Evolutionary conservation across 2,113 vertebrate genomes (phyloP), one percentile per base, ranked within the genome.

Genomic region (Varanus salvator): DNA sequence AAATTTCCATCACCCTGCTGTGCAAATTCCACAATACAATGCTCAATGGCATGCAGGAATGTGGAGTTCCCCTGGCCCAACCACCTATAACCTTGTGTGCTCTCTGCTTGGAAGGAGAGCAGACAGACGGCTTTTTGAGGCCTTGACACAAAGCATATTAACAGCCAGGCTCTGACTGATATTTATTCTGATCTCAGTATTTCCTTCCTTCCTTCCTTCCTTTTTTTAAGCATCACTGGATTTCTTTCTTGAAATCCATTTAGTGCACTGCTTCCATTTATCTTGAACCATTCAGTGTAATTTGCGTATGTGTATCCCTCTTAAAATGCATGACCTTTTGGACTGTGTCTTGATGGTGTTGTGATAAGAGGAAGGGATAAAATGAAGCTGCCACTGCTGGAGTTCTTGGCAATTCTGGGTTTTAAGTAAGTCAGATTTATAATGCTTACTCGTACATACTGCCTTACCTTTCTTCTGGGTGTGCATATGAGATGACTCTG

Each of bases 1-100:
- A 91, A 75, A 68, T 85, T 80, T 54, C 38, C 75, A 31, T 57
- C 15, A 60, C 68, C 76, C 52, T 54, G 76, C 82, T 91, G 75
- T 29, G 76, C 72, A 87, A 87, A 87, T 90, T 90, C 85, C 85
- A 84, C 14, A 25, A 29, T 72, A 60, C 69, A 88, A 86, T 80
- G 72, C 48, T 88, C 50, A 78, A 8, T 84, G 84, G 86, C 83
- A 72, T 69, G 21, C 14, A 27, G 84, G 27, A 31, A 68, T 52
- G n/a, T 31, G 52, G 75, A 77, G 66, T 72, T 52, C 81, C 52
- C 31, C 38, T 50, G 34, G 52, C 66, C 60, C 48, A 15, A 44
- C 38, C 44, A 48, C 75, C 76, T 68, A 50, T 78, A 80, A 85
- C 66, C 54, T 74, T 64, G 69, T 71, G 27, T 77, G 57, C 68